Conservation (phyloP, 2,113 vertebrate species). For the Desmodus rotundus region DNA sequence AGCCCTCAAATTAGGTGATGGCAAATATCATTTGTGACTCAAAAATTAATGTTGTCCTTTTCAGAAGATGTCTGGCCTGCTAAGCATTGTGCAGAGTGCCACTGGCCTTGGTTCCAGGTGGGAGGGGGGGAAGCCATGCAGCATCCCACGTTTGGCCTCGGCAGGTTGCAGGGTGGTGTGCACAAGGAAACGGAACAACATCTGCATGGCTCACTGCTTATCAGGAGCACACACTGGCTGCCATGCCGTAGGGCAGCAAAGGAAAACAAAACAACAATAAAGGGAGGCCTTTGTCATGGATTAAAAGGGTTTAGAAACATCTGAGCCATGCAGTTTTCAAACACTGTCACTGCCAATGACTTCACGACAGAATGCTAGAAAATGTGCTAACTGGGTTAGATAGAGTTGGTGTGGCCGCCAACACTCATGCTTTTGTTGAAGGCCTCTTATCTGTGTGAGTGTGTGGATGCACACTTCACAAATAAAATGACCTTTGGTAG, state of each 20-base stretch:
- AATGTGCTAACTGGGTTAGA: slow-evolving; percentile 78
- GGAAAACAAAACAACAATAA: slow-evolving; percentile 85
- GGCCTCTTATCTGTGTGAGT: slow-evolving; percentile 72
- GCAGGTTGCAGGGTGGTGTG: slow-evolving; percentile 58
- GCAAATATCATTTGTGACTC: slow-evolving; percentile 55
- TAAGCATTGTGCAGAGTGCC: slow-evolving; percentile 33
- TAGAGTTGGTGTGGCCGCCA: slow-evolving; percentile 72
- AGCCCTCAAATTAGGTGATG: not conserved
- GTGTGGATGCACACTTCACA: slow-evolving; percentile 49
- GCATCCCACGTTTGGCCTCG: slow-evolving; percentile 61
- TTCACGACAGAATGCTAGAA: slow-evolving; percentile 79
- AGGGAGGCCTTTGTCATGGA: slow-evolving; percentile 82
- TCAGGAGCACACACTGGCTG: slow-evolving; percentile 82
- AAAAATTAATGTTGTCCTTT: slow-evolving; percentile 71
- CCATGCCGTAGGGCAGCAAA: slow-evolving; percentile 83
- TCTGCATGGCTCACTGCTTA: slow-evolving; percentile 84
- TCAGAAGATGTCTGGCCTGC: slow-evolving; percentile 65
- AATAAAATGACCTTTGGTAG: slow-evolving; percentile 75
- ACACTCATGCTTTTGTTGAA: slow-evolving; percentile 75
- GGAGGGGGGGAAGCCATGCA: slow-evolving; percentile 11
- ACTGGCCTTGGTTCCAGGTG: slow-evolving; percentile 19
- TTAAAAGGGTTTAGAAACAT: slow-evolving; percentile 85
- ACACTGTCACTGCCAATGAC: slow-evolving; percentile 80
- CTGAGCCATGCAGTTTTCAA: slow-evolving; percentile 83
- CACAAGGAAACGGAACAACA: slow-evolving; percentile 69